These are phyloP conservation scores for Drosophila longiperda DNA, from an alignment of 2,888 invertebrate genomes.

Conservation along the genomic window DNA sequence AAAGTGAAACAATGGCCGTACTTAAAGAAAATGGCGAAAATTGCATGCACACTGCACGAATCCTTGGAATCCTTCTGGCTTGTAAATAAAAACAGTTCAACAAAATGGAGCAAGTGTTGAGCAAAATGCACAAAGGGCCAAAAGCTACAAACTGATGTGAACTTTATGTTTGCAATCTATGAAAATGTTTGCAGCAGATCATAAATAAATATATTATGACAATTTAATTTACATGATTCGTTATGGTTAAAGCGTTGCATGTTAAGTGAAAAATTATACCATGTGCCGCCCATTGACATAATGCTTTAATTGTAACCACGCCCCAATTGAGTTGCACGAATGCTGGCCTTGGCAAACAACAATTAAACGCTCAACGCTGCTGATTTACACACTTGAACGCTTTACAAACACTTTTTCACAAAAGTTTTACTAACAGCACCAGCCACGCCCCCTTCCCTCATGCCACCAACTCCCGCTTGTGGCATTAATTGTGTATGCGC, in stretches of 20 bases:
- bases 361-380: constrained; percentile 71
- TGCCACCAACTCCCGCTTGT: not conserved
- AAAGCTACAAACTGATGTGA: constrained; percentile 23
- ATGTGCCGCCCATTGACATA: constrained; percentile 28
- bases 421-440: constrained; percentile 51
- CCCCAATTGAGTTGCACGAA: constrained; percentile 12
- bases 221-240: not conserved
- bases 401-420: constrained; percentile 64
- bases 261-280: not conserved
- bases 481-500: constrained; percentile 40
- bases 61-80: constrained; percentile 31
- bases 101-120: constrained; percentile 30
- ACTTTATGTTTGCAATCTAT: not conserved
- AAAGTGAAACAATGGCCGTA: constrained; percentile 77
- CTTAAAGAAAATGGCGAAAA: constrained; percentile 80
- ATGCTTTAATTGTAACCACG: constrained; percentile 62
- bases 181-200: not conserved
- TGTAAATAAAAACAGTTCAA: constrained; percentile 50
- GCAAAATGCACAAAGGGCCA: constrained; percentile 4
- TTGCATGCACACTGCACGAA: constrained; percentile 70
- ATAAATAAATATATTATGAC: not conserved
- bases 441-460: not conserved
- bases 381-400: constrained; percentile 63
- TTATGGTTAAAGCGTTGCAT: not conserved
- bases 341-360: constrained; percentile 66